Percentiles rank a stretch among this genome's conserved stretches.
Evolutionary conservation across 1,140 invertebrate genomes (phyloP).

Genomic region (Pachyrhynchus sulphureomaculatus): DNA sequence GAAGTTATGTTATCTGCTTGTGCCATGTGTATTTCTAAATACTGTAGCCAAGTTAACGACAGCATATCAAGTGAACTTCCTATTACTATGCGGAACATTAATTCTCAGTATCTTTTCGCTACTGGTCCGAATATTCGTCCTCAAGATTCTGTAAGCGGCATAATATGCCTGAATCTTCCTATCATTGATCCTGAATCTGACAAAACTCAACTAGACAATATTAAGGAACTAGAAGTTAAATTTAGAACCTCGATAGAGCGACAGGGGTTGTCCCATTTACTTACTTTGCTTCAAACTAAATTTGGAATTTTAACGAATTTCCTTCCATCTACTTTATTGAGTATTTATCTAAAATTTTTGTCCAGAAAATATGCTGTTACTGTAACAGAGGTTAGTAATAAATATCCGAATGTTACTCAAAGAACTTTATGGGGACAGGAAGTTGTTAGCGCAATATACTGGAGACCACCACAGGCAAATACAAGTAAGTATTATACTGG

Average conservation of each 20-base stretch:
- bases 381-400: constrained; percentile 67
- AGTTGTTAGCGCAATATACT: constrained; percentile 69
- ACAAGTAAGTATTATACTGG: constrained; percentile 64
- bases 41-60: constrained; percentile 59
- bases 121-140: constrained; percentile 41
- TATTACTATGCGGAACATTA: constrained; percentile 53
- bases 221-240: constrained; percentile 58
- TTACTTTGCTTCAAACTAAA: constrained; percentile 67
- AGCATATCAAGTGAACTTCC: constrained; percentile 51
- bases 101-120: constrained; percentile 46
- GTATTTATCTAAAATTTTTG: constrained; percentile 68
- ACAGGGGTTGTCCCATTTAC: constrained; percentile 68
- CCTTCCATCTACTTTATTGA: constrained; percentile 66
- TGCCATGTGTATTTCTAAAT: constrained; percentile 63
- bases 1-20: constrained; percentile 67
- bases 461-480: constrained; percentile 78
- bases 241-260: constrained; percentile 60
- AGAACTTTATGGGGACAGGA: constrained; percentile 65
- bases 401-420: constrained; percentile 48
- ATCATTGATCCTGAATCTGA: constrained; percentile 50
- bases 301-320: constrained; percentile 66
- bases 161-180: constrained; percentile 54
- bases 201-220: constrained; percentile 45
- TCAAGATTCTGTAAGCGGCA: constrained; percentile 47
- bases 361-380: constrained; percentile 71